Evolutionary conservation across 1,140 invertebrate genomes (phyloP), one percentile per base, ranked within the genome.

Genomic region (Carcinoscorpius rotundicauda): DNA sequence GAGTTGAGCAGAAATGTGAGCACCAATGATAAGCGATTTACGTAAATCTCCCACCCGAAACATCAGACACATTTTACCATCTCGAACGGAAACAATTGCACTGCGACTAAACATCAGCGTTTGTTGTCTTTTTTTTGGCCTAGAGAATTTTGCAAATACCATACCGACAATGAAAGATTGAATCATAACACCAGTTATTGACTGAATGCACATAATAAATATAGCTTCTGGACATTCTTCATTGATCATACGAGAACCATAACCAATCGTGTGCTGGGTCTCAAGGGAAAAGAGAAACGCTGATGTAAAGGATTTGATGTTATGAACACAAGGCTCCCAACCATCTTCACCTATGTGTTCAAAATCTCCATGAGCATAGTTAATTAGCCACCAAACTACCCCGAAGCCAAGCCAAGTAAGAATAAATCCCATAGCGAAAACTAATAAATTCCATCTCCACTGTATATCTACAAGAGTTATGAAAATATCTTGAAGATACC

Each of bases 1-100:
- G 61, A 99, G 77, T 75, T 97, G 89, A 1, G 94, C 93, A 58
- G 91, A 77, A 3, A 98, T 86, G 66, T 86, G 87, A 0, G 92
- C 92, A 48, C 93, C 92, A 58, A 98, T 96, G 61, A 99, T 73
- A 76, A 97, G 95, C 6, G 92, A 97, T 48, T 97, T 97, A 60
- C 96, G 81, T 90, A 99, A 95, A 77, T 99, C 96, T 4, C 96
- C 97, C 3, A 99, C 93, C 5, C 97, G 82, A 77, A 98, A 97
- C 86, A 98, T 90, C 9, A 99, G 79, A 72, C 91, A 92, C 4
- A 98, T 78, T 66, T 89, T 83, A 3, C 92, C 91, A 74, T 91
- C 88, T 61, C 92, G 79, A 73, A 89, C 84, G 73, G 89, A 93
- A 70, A 96, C 88, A n/a, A 93, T 88, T 4, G 92, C 91, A 74